Evolutionary conservation across 2,113 vertebrate species (phyloP), one percentile per base, ranked within the genome.

Genomic region (Ailurus styani): DNA sequence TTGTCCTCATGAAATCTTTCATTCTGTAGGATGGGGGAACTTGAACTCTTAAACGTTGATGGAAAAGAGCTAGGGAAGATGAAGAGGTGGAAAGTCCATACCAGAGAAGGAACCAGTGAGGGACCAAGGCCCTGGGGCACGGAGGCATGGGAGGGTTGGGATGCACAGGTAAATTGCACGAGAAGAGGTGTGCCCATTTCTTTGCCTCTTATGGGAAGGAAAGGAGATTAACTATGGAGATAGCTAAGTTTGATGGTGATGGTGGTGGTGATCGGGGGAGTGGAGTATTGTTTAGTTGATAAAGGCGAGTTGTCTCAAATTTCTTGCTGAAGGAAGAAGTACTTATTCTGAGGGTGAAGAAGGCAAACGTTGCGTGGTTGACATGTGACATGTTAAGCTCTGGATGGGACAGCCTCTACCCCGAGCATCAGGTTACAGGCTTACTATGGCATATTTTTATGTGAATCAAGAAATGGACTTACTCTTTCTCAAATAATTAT

Each of bases 101-200:
- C 37, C 29, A 83, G 34, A 34, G 3, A 20, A 20, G n/a, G 34
- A 7, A 87, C 5, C 14, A 2, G 1, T 34, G 45, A 31, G 2
- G 62, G 77, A 18, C 15, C 52, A 23, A 12, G 11, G 23, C 21
- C 13, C 40, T 73, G 27, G n/a, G 31, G 17, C 18, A 13, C 25
- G 42, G 13, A 29, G 20, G 18, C 6, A 1, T 34, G 31, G 7
- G 10, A 23, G 31, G 9, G 11, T 52, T 0, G 0, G 31, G 13
- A 54, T 0, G 21, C 7, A 5, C 6, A 2, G 17, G 23, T 9
- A 23, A 11, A 1, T 7, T 1, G 11, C 9, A 1, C 1, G 1
- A 2, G 50, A 77, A 78, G 40, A 81, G 21, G 14, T 2, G 34
- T 8, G 15, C 7, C 3, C 4, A 21, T 62, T 55, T 6, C 31